Evolutionary conservation across 2,113 vertebrate genomes (phyloP).

Genomic region (Sylvietta virens): DNA sequence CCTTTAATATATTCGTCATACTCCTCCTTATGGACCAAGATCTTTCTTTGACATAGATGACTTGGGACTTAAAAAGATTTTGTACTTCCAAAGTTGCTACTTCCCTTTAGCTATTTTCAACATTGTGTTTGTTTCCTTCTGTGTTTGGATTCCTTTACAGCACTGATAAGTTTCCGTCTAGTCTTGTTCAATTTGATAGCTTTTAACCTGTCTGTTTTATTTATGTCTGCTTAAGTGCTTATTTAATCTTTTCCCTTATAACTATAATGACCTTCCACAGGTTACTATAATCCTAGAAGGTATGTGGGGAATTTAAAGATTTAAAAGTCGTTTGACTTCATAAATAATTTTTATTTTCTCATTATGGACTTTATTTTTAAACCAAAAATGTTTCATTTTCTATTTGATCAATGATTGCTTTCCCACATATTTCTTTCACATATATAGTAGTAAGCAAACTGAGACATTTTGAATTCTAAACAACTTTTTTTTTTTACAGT

Average conservation of each 20-base stretch:
- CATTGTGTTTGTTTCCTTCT: neutral
- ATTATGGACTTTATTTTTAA: conserved; percentile 10
- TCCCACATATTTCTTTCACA: neutral
- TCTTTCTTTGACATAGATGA: neutral
- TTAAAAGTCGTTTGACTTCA: conserved; percentile 68
- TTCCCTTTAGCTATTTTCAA: neutral
- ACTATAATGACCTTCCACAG: conserved; percentile 69
- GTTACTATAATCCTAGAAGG: conserved; percentile 68
- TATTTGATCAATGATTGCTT: neutral
- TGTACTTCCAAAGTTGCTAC: neutral
- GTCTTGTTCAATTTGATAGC: conserved; percentile 53
- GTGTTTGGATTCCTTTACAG: conserved; percentile 22
- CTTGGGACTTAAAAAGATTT: neutral
- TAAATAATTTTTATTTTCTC: conserved; percentile 66
- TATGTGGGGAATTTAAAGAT: conserved; percentile 66
- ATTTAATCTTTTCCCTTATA: conserved; percentile 69
- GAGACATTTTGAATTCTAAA: neutral
- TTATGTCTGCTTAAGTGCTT: conserved; percentile 67
- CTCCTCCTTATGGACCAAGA: neutral
- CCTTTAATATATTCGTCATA: neutral
- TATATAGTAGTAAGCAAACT: neutral
- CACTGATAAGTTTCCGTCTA: conserved; percentile 31
- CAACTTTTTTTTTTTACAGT: neutral
- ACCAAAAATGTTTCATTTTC: neutral
- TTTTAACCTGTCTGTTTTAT: conserved; percentile 67